These are phyloP conservation scores for Pinna nobilis DNA, from an alignment of 1,140 invertebrate species.

Conservation along the genomic window DNA sequence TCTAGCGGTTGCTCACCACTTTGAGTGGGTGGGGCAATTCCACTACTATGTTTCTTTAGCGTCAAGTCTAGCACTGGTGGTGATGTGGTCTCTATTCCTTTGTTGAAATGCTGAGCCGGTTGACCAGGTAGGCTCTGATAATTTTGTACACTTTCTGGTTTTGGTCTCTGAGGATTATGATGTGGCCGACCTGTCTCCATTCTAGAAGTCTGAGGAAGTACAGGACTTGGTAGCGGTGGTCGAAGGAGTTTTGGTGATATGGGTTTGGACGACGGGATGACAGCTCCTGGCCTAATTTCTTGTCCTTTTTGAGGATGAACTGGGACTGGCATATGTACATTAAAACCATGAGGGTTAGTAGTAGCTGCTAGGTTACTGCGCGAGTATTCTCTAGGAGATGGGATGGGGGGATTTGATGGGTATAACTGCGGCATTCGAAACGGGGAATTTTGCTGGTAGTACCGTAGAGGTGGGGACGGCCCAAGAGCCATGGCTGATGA, in stretches of 20 bases:
- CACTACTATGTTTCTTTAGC: neutral
- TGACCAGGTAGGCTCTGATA: neutral
- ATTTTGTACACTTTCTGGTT: neutral
- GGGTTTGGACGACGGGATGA: neutral
- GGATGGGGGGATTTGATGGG: conserved; percentile 38
- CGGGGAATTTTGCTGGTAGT: conserved; percentile 29
- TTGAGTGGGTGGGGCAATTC: neutral
- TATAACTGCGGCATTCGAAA: conserved; percentile 35
- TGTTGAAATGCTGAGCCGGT: too few species aligned
- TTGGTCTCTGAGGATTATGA: neutral
- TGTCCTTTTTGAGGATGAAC: too few species aligned
- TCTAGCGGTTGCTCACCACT: conserved; percentile 6
- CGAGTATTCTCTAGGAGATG: conserved; percentile 33
- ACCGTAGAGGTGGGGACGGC: conserved; percentile 21
- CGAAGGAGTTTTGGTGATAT: neutral
- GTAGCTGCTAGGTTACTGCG: neutral
- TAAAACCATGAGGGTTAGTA: too few species aligned
- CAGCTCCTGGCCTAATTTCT: too few species aligned
- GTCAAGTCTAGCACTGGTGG: conserved; percentile 2
- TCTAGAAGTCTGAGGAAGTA: neutral
- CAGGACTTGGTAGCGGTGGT: neutral
- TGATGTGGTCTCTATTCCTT: too few species aligned
- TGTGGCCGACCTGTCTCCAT: neutral
- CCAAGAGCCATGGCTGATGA: conserved; percentile 36
- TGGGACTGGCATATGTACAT: too few species aligned